Conservation (phyloP, 1,140 invertebrate species). For the Tigriopus japonicus region DNA sequence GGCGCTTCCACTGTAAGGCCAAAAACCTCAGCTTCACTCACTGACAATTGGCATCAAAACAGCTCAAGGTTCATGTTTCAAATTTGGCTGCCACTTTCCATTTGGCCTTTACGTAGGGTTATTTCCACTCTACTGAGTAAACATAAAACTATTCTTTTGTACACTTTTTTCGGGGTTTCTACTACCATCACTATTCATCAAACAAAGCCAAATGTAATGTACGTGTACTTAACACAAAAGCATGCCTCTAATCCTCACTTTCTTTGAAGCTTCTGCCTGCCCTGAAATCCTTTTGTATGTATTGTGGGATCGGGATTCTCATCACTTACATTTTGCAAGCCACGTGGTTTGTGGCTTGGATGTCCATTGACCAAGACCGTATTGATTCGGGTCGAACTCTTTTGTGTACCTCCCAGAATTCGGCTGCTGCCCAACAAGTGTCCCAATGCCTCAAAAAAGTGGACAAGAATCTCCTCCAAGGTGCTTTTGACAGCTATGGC, state of each 20-base stretch:
- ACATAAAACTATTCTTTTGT: neutral
- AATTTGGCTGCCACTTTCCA: neutral
- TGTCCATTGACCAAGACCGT: slow-evolving; percentile 33
- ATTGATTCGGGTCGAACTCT: slow-evolving; percentile 24
- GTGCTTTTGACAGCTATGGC: slow-evolving; percentile 18
- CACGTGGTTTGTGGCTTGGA: slow-evolving; percentile 35
- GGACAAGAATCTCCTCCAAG: slow-evolving; percentile 22
- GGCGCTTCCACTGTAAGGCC: slow-evolving; percentile 31
- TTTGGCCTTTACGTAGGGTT: neutral
- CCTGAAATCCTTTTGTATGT: slow-evolving; percentile 33
- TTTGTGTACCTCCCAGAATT: slow-evolving; percentile 31
- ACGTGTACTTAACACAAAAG: neutral
- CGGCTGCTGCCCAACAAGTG: slow-evolving; percentile 23
- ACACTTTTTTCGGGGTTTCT: neutral
- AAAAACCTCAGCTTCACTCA: neutral
- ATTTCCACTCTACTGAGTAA: neutral
- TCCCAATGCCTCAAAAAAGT: too few relatives aligned
- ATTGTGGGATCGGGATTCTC: slow-evolving; percentile 30
- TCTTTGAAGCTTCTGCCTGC: slow-evolving; percentile 26
- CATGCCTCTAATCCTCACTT: neutral
- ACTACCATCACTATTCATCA: neutral
- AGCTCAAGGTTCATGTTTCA: too few relatives aligned
- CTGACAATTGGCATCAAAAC: too few relatives aligned
- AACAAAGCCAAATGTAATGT: neutral
- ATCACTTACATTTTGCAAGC: slow-evolving; percentile 33